These are phyloP conservation scores for Ochlodes sylvanus DNA, from an alignment of 2,888 invertebrate species.

Conservation along the genomic window DNA sequence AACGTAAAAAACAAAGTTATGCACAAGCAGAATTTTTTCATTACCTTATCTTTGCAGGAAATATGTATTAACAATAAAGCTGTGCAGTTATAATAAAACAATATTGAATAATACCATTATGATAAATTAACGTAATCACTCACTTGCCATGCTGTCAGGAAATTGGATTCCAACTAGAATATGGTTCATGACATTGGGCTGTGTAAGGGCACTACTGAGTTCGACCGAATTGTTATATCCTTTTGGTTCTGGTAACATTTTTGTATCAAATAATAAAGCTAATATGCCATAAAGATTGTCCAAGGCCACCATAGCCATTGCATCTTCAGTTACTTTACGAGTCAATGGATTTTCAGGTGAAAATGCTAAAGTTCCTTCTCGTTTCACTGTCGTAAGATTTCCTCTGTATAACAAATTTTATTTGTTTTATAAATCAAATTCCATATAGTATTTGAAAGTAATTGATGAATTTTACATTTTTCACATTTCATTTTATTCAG, in stretches of 20 bases:
- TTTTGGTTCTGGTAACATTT: conserved; percentile 70
- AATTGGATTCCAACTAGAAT: conserved; percentile 77
- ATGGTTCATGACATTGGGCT: conserved; percentile 74
- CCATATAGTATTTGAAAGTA: no score
- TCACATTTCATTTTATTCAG: no score
- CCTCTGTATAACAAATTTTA: conserved; percentile 53
- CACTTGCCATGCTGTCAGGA: conserved; percentile 76
- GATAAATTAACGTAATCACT: conserved; percentile 50
- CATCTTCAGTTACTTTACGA: conserved; percentile 67
- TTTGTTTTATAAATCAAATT: no score
- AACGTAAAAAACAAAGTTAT: no score
- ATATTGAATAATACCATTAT: not conserved
- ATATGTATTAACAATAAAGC: not conserved
- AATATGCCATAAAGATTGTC: conserved; percentile 72
- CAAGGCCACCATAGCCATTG: conserved; percentile 69
- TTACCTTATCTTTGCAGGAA: not conserved
- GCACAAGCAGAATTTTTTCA: not conserved
- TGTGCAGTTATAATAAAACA: not conserved
- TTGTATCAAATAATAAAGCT: conserved; percentile 66
- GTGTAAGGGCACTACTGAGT: conserved; percentile 68
- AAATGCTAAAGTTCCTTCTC: conserved; percentile 73
- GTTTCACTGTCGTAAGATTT: conserved; percentile 67
- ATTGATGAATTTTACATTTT: no score
- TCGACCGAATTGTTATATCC: conserved; percentile 69
- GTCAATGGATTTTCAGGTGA: conserved; percentile 75